A percentile compares a stretch with the other conserved stretches of the same genome.
phyloP scores from a whole-genome alignment of 1,140 invertebrate species.

The Berghia stephanieae region DNA sequence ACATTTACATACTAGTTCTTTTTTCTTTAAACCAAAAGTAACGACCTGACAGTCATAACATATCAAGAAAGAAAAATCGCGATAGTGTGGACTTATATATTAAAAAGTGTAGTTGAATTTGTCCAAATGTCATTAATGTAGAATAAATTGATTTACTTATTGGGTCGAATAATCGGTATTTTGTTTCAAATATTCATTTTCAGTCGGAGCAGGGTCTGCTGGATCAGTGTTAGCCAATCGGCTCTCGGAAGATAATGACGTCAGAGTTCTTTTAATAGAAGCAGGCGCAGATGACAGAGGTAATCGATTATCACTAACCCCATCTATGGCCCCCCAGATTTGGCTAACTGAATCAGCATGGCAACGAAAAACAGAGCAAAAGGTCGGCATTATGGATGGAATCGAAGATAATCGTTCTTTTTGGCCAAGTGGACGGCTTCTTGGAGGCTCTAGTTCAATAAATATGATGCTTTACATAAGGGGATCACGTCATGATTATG shows the following conservation, averaged over 20 bases:
- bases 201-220: constrained; percentile 37
- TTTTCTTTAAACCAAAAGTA: too few relatives aligned
- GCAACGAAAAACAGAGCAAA: neutral
- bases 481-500: constrained; percentile 90
- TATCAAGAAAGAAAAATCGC: too few relatives aligned
- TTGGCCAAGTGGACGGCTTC: constrained; percentile 22
- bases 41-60: too few relatives aligned
- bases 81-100: too few relatives aligned
- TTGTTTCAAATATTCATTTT: too few relatives aligned
- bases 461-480: constrained; percentile 64
- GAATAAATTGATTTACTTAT: too few relatives aligned
- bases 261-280: constrained; percentile 28
- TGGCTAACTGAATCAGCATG: neutral
- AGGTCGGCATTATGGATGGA: neutral
- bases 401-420: neutral
- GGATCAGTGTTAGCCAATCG: constrained; percentile 33
- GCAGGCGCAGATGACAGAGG: constrained; percentile 30
- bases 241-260: constrained; percentile 29
- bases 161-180: too few relatives aligned
- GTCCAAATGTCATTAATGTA: too few relatives aligned
- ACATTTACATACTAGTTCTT: too few relatives aligned
- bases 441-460: constrained; percentile 30
- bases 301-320: neutral
- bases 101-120: too few relatives aligned
- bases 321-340: neutral